Evolutionary conservation across 2,797 vertebrate genomes (phyloP).

Genomic region (Enteromius unitaeniatus): DNA sequence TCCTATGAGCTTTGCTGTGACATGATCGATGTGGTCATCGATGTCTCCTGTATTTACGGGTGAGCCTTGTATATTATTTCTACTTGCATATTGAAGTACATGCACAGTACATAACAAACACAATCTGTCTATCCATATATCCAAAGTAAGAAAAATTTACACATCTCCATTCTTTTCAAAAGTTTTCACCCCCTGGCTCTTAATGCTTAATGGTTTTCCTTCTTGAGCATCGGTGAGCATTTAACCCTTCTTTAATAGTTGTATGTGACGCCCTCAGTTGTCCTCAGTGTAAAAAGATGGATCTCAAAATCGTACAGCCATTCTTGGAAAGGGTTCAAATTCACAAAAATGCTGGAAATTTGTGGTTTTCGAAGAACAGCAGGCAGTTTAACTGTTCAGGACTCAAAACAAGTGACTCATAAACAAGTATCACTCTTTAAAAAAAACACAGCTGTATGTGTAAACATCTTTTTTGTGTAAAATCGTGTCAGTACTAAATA

Average conservation of each 20-base stretch:
- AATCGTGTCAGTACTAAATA: not conserved
- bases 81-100: not conserved
- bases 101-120: not conserved
- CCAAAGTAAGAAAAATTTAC: not conserved
- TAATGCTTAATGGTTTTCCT: not conserved
- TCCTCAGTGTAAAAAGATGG: not conserved
- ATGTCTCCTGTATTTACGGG: constrained; percentile 99
- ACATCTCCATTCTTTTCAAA: not conserved
- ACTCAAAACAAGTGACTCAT: too few relatives aligned
- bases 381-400: too few relatives aligned
- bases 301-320: not conserved
- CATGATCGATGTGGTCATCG: constrained; percentile 99
- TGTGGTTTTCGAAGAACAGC: too few relatives aligned
- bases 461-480: not conserved
- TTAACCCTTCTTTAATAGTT: not conserved
- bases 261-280: not conserved
- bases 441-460: too few relatives aligned
- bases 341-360: not conserved
- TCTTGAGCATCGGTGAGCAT: not conserved
- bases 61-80: constrained; percentile 71
- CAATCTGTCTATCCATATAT: not conserved
- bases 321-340: not conserved
- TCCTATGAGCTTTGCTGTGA: constrained; percentile 98
- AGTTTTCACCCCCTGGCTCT: not conserved
- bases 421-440: not conserved